Base-by-base conservation (phyloP, 92 coral and sea anemone genomes). In the Muricea muricata region DNA sequence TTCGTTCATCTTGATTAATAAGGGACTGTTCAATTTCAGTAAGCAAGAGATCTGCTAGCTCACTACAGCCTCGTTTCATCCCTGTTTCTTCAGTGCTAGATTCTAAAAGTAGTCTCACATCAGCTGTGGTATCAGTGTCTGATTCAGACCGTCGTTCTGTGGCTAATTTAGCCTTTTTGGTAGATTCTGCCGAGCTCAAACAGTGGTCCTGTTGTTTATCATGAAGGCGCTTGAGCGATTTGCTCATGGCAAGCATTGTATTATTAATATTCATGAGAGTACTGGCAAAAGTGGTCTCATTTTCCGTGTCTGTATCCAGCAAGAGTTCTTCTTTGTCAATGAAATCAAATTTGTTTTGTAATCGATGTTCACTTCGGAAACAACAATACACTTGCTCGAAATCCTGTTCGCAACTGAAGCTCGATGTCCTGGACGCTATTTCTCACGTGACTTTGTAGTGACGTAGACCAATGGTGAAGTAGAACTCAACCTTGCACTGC, bases 341-440 rank as follows among this genome's bases (percentile, higher is more conserved):
- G 30, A 20, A 58, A 58, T 58, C 25, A 6, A 6, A n/a, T 58
- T 26, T 58, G 25, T 58, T 26, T 58, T 26, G 67, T 42, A 42
- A 14, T 7, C 50, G 50, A 42, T 42, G 50, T 42, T 42, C 67
- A 8, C 67, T 18, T 18, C n/a, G 25, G n/a, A 58, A 58, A 26
- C 25, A 58, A 58, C 67, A 58, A 7, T 58, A 20, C n/a, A 6
- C 25, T 58, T 58, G 9, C 9, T 20, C n/a, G 9, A 58, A 58
- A 58, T 58, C 67, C 30, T n/a, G 67, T 58, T 58, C 67, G 67
- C 67, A 58, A 58, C 67, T 58, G 67, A 58, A 58, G 67, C 67
- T 58, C 25, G n/a, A 58, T 18, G 9, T 58, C 67, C 23, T 58
- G 67, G 67, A 6, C 67, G 67, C 67, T 58, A 58, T 58, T 20